phyloP scores from a whole-genome alignment of 2,797 vertebrate genomes.

The Chloroceryle amazona region DNA sequence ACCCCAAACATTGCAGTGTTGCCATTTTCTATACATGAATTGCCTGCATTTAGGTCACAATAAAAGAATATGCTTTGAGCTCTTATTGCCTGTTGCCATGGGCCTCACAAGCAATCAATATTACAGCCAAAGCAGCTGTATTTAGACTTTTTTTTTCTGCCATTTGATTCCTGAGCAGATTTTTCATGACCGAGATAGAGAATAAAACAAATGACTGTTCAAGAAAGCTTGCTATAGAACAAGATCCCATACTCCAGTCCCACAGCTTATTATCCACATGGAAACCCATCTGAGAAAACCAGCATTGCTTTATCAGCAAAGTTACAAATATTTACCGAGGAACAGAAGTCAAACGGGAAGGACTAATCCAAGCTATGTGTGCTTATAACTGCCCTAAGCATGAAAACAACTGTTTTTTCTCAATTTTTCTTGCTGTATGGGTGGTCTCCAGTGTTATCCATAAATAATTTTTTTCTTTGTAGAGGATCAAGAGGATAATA shows the following conservation, averaged over 20 bases:
- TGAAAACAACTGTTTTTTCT: slow-evolving; percentile 46
- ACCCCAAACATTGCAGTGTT: not conserved
- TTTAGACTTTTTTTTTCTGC: not conserved
- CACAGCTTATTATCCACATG: slow-evolving; percentile 17
- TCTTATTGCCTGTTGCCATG: not conserved
- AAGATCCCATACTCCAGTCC: not conserved
- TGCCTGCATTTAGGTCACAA: not conserved
- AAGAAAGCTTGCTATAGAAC: not conserved
- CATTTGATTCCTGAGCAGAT: slow-evolving; percentile 3
- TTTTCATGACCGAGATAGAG: not conserved
- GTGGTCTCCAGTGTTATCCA: slow-evolving; percentile 60
- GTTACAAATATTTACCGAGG: slow-evolving; percentile 57
- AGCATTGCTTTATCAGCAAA: slow-evolving; percentile 41
- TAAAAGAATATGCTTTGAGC: not conserved
- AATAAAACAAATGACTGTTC: not conserved
- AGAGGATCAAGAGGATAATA: slow-evolving; percentile 52
- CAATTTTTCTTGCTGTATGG: slow-evolving; percentile 42
- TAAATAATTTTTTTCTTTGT: slow-evolving; percentile 44
- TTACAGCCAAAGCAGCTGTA: slow-evolving; percentile 6
- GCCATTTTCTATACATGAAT: not conserved
- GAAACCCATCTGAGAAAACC: slow-evolving; percentile 37
- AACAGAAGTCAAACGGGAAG: slow-evolving; percentile 43
- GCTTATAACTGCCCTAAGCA: slow-evolving; percentile 13
- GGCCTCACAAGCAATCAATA: not conserved
- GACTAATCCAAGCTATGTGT: slow-evolving; percentile 31